Evolutionary conservation across 2,888 invertebrate genomes (phyloP).

Genomic region (Nymphalis c-album): DNA sequence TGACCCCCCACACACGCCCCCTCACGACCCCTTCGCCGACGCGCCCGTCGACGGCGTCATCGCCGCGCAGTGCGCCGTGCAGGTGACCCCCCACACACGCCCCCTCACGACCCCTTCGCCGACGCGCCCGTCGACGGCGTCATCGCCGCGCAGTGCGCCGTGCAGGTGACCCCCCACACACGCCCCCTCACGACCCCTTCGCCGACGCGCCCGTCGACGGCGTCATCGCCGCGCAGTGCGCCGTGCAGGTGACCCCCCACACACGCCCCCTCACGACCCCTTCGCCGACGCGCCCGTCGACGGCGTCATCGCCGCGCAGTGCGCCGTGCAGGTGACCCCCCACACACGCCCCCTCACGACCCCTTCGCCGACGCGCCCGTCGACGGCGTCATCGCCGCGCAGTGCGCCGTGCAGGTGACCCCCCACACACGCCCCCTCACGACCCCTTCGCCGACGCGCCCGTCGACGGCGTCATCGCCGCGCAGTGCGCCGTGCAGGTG

Average conservation of each 20-base stretch:
- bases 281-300: conserved; percentile 99
- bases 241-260: conserved; percentile 89
- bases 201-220: conserved; percentile 99
- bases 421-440: too few relatives aligned
- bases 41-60: conserved; percentile 99
- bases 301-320: conserved; percentile 99
- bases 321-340: conserved; percentile 91
- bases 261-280: too few relatives aligned
- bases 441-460: conserved; percentile 99
- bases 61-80: conserved; percentile 98
- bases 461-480: conserved; percentile 99
- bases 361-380: conserved; percentile 99
- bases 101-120: conserved; percentile 99
- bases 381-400: conserved; percentile 99
- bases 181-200: conserved; percentile 99
- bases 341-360: too few relatives aligned
- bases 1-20: too few relatives aligned
- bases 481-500: conserved; percentile 97
- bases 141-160: conserved; percentile 98
- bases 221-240: conserved; percentile 98
- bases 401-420: conserved; percentile 95
- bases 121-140: conserved; percentile 99
- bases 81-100: conserved; percentile 84
- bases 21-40: conserved; percentile 99
- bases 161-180: conserved; percentile 87